Evolutionary conservation across 2,888 invertebrate genomes (phyloP).

Genomic region (Epinotia nisella): DNA sequence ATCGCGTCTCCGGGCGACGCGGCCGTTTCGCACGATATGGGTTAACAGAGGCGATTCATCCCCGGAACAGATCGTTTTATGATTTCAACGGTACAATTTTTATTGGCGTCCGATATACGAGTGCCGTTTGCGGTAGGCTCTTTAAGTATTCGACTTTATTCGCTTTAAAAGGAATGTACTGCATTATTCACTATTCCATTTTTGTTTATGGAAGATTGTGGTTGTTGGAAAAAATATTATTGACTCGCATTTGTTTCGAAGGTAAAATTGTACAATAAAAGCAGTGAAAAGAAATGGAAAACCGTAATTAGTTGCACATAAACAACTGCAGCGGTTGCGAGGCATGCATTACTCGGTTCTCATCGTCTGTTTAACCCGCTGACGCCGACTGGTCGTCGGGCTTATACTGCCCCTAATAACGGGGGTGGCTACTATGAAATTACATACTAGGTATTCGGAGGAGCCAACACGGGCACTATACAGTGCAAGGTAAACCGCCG

Average conservation of each 20-base stretch:
- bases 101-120: constrained; percentile 53
- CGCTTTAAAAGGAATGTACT: constrained; percentile 15
- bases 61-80: constrained; percentile 74
- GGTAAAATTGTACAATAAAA: constrained; percentile 8
- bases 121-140: constrained; percentile 49
- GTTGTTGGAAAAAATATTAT: constrained; percentile 1
- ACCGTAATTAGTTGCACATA: constrained; percentile 41
- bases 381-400: constrained; percentile 67
- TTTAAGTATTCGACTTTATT: constrained; percentile 27
- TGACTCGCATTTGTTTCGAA: neutral
- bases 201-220: neutral
- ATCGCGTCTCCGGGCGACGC: constrained; percentile 69
- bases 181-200: constrained; percentile 17
- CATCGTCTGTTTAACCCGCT: constrained; percentile 64
- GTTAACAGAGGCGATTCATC: constrained; percentile 73
- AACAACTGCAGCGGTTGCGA: constrained; percentile 49
- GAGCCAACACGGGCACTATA: constrained; percentile 64
- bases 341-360: constrained; percentile 66
- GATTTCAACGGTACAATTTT: constrained; percentile 67
- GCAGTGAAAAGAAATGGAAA: constrained; percentile 20
- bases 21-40: constrained; percentile 69
- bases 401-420: constrained; percentile 74
- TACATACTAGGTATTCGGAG: constrained; percentile 68
- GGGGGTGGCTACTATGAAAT: constrained; percentile 72
- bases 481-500: constrained; percentile 70